phyloP scores from a whole-genome alignment of 2,113 vertebrate genomes.

The Malurus alboscapulatus region DNA sequence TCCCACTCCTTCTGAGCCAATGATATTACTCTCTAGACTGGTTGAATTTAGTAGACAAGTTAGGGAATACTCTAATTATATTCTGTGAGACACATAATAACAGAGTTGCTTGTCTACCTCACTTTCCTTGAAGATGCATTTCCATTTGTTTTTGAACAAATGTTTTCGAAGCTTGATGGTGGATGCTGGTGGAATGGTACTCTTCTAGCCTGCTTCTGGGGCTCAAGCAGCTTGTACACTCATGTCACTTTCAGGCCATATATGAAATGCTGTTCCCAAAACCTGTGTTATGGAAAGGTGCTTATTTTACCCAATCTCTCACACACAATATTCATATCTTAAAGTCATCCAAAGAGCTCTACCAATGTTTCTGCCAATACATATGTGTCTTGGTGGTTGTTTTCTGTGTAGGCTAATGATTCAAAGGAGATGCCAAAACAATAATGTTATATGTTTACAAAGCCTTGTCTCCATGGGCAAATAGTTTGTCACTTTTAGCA shows the following conservation, averaged over 20 bases:
- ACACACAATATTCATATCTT: neutral
- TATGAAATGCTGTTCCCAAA: neutral
- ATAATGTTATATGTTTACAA: neutral
- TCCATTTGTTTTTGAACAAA: neutral
- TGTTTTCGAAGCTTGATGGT: neutral
- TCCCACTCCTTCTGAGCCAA: neutral
- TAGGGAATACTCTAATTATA: neutral
- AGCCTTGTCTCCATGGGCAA: neutral
- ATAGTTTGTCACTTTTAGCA: neutral
- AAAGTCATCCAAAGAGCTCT: neutral
- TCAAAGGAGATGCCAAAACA: neutral
- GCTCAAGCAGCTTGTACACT: neutral
- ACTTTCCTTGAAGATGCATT: neutral
- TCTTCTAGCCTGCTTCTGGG: neutral
- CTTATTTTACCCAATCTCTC: neutral
- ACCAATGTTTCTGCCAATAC: neutral
- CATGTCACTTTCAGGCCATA: neutral
- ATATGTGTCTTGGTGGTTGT: neutral
- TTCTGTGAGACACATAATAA: neutral
- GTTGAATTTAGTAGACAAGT: neutral
- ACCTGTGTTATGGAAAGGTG: neutral
- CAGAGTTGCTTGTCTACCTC: neutral
- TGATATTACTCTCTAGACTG: neutral
- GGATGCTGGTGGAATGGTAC: neutral
- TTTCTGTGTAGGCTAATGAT: neutral